Evolutionary conservation across 2,797 vertebrate genomes (phyloP).

Genomic region (Rhinella marina): DNA sequence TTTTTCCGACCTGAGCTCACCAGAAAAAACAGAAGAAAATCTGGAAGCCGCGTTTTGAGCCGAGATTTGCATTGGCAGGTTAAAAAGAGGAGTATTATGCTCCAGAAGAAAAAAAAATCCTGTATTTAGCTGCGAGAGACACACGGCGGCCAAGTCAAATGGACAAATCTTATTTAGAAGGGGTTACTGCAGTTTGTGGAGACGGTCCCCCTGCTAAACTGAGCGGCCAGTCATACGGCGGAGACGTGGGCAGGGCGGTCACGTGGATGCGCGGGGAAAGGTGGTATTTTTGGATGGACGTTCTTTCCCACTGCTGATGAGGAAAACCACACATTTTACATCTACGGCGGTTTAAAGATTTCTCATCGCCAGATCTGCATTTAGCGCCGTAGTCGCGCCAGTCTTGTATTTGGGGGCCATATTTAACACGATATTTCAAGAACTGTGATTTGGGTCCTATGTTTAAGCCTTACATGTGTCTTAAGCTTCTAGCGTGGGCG

Average conservation of each 20-base stretch:
- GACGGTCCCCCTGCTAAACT: slow-evolving; percentile 77
- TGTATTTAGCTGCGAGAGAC: slow-evolving; percentile 74
- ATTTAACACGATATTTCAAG: background rate
- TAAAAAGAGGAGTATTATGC: slow-evolving; percentile 69
- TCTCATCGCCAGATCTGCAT: no score
- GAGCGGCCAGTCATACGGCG: slow-evolving; percentile 64
- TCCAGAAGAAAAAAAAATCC: slow-evolving; percentile 70
- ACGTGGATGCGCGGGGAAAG: slow-evolving; percentile 53
- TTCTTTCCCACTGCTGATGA: background rate
- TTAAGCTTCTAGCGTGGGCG: background rate
- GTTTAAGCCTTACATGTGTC: background rate
- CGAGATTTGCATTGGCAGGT: slow-evolving; percentile 71
- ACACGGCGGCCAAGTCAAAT: slow-evolving; percentile 76
- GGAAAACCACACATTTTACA: background rate
- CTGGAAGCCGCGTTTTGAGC: slow-evolving; percentile 66
- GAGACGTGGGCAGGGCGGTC: slow-evolving; percentile 61
- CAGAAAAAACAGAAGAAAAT: slow-evolving; percentile 61
- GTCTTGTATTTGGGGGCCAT: background rate
- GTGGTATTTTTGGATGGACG: slow-evolving; percentile 12
- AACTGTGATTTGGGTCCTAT: background rate
- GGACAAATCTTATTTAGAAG: slow-evolving; percentile 82
- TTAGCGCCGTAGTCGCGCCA: background rate
- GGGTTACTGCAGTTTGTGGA: slow-evolving; percentile 80
- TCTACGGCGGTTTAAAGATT: background rate
- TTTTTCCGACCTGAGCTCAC: slow-evolving; percentile 72